These are phyloP conservation scores for Tinea semifulvella DNA, from an alignment of 2,888 invertebrate genomes.

Conservation along the genomic window DNA sequence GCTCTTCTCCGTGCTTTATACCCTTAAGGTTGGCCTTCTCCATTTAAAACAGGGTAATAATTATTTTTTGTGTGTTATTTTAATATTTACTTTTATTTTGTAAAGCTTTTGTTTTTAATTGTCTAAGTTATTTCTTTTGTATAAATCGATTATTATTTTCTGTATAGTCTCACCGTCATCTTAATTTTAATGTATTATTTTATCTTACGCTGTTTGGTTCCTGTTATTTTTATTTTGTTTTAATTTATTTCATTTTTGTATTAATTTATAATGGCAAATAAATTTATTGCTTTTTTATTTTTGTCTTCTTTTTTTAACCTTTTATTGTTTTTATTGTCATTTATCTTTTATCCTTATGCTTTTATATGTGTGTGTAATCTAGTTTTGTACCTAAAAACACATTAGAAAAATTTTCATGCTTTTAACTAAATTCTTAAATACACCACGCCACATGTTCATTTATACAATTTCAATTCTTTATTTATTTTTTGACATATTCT, in stretches of 20 bases:
- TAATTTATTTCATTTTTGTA: conserved; percentile 47
- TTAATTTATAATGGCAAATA: conserved; percentile 44
- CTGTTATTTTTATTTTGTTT: conserved; percentile 67
- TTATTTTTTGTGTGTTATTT: conserved; percentile 13
- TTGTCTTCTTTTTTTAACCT: conserved; percentile 30
- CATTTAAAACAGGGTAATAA: too few species aligned
- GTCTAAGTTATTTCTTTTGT: conserved; percentile 21
- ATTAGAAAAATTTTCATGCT: too few species aligned
- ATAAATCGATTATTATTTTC: conserved; percentile 16
- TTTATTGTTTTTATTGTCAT: too few species aligned
- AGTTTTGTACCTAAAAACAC: too few species aligned
- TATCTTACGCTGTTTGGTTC: conserved; percentile 37
- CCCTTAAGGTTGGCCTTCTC: too few species aligned
- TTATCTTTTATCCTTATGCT: too few species aligned
- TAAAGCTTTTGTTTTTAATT: conserved; percentile 21
- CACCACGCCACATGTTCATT: too few species aligned
- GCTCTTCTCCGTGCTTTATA: too few species aligned
- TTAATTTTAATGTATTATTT: conserved; percentile 30
- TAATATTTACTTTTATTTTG: conserved; percentile 2
- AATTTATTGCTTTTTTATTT: conserved; percentile 58
- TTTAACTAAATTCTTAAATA: too few species aligned
- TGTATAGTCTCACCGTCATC: conserved; percentile 18
- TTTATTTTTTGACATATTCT: too few species aligned
- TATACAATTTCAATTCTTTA: too few species aligned
- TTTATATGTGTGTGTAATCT: too few species aligned